Evolutionary conservation across 1,140 invertebrate species (phyloP), one percentile per base, ranked within the genome.

Genomic region (Berghia stephanieae): DNA sequence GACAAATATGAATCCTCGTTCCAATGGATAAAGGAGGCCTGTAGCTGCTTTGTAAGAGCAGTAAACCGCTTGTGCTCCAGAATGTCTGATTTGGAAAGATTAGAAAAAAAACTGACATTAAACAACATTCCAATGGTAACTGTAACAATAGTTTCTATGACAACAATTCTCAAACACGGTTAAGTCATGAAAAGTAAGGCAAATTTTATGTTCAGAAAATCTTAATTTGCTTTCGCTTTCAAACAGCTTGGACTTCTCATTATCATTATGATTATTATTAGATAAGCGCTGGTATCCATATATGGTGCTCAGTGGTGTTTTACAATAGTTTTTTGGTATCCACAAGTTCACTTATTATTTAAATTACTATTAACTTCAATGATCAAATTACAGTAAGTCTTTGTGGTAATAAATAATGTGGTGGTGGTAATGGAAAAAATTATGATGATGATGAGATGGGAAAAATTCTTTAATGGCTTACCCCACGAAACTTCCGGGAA

Each of bases 1-100:
- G 21, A 99, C 95, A 86, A 97, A 99, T 79, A 99, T 98, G 84
- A 99, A 99, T 38, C 98, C 98, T 85, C 98, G 92, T 89, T 99
- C 98, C n/a, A 99, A 90, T 2, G 98, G 98, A 91, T 99, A 99
- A 43, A 99, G 88, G 85, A 96, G 95, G 24, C 98, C 98, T 24
- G 96, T 97, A 8, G 96, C 95, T n/a, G 98, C 97, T 90, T 98
- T 98, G 90, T 97, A 99, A 0, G 98, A 98, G 90, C 98, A 99
- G 52, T 94, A 92, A 69, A 99, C 93, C 0, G 96, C 96, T 1
- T 96, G 94, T 2, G 96, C 97, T 34, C 95, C 95, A 72, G 94
- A 94, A 89, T 97, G 94, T 4, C 96, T 97, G 88, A 52, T 91
- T 46, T 6, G 18, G 18, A 57, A 34, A 71, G 5, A 79, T 49